Evolutionary conservation across 2,113 vertebrate species (phyloP).

Genomic region (Carassius carassius): DNA sequence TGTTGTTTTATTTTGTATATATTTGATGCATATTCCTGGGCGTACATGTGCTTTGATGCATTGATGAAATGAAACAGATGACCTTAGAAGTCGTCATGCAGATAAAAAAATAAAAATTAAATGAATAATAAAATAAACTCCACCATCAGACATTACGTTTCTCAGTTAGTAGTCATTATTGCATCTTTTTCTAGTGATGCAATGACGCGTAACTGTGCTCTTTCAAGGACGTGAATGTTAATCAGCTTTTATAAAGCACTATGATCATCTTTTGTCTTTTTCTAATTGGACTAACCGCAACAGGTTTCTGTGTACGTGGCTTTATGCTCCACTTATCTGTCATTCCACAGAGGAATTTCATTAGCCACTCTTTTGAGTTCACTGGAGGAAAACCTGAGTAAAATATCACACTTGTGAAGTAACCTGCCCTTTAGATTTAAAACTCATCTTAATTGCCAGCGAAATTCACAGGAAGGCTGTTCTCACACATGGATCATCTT

Average conservation of each 20-base stretch:
- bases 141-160: neutral
- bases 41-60: neutral
- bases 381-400: neutral
- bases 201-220: neutral
- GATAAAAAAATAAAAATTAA: neutral
- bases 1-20: neutral
- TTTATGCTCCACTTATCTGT: neutral
- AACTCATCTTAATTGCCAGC: neutral
- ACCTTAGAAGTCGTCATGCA: neutral
- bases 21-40: neutral
- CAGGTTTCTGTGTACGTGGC: neutral
- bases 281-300: slow-evolving; percentile 6
- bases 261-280: slow-evolving; percentile 19
- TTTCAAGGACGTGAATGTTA: slow-evolving; percentile 3
- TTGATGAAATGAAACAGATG: neutral
- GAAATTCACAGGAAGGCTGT: neutral
- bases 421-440: neutral
- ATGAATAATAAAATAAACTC: neutral
- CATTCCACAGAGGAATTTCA: neutral
- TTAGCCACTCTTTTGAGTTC: neutral
- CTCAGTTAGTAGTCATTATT: neutral
- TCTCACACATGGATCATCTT: neutral
- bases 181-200: slow-evolving; percentile 1
- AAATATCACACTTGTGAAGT: neutral
- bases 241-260: slow-evolving; percentile 6